Conservation (phyloP, 2,888 invertebrate genomes). For the Prenolepis imparis region DNA sequence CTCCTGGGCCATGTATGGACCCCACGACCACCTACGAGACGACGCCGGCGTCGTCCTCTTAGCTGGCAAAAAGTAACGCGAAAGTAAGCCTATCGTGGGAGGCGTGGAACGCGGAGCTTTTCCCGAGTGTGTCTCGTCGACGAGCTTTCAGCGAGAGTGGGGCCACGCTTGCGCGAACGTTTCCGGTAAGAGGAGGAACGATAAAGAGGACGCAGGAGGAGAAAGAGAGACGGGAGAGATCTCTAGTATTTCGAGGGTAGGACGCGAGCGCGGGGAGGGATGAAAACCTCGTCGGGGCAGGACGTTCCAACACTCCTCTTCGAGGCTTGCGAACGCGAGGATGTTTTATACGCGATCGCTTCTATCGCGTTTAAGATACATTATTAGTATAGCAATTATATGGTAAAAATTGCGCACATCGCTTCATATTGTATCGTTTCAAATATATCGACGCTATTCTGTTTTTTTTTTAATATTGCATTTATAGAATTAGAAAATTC, state of each 20-base stretch:
- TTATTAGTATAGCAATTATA: neutral
- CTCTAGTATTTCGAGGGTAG: constrained; percentile 67
- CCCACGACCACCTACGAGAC: constrained; percentile 68
- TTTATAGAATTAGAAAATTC: neutral
- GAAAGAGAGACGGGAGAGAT: constrained; percentile 65
- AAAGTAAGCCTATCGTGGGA: constrained; percentile 81
- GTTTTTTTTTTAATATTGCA: neutral
- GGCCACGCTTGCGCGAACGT: constrained; percentile 71
- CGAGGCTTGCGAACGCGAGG: constrained; percentile 70
- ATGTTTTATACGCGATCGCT: constrained; percentile 53
- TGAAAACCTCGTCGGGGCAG: constrained; percentile 68
- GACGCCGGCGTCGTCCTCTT: constrained; percentile 66
- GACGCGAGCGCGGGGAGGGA: constrained; percentile 68
- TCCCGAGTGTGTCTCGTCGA: constrained; percentile 62
- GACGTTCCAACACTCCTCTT: constrained; percentile 78
- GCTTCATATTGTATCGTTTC: neutral
- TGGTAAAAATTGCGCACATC: neutral
- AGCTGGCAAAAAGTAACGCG: constrained; percentile 72
- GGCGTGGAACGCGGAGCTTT: constrained; percentile 82
- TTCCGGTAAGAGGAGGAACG: constrained; percentile 64
- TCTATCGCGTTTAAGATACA: neutral
- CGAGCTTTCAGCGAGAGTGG: constrained; percentile 69
- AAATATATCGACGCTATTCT: neutral
- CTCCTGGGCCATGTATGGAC: constrained; percentile 68
- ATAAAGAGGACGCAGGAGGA: constrained; percentile 57